Conservation (phyloP, 2,797 vertebrate genomes). For the Mastacembelus armatus region DNA sequence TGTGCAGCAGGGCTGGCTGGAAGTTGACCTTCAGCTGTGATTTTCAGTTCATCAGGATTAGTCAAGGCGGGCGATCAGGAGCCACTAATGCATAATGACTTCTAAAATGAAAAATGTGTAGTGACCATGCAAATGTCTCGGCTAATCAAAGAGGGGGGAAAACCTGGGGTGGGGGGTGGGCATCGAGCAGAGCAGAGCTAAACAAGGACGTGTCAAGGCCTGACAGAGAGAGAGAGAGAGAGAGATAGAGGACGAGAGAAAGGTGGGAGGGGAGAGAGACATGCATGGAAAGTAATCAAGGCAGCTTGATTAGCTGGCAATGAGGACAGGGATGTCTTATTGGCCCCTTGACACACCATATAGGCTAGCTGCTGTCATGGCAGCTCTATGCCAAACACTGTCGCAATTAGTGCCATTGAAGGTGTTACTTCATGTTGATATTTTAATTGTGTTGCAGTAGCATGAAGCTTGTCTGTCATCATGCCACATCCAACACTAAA, state of each 20-base stretch:
- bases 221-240: slow-evolving; percentile 83
- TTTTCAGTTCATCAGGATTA: slow-evolving; percentile 99
- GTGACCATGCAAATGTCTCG: slow-evolving; percentile 99
- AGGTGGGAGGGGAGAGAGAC: slow-evolving; percentile 90
- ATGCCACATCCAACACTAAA: background rate
- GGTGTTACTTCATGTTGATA: slow-evolving; percentile 61
- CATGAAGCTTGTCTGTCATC: slow-evolving; percentile 22
- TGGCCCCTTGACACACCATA: slow-evolving; percentile 87
- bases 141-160: slow-evolving; percentile 99
- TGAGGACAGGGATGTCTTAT: slow-evolving; percentile 92
- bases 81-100: slow-evolving; percentile 99
- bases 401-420: slow-evolving; percentile 70
- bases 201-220: slow-evolving; percentile 99
- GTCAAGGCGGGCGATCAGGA: slow-evolving; percentile 99
- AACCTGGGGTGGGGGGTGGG: slow-evolving; percentile 85
- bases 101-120: slow-evolving; percentile 99
- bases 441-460: slow-evolving; percentile 53
- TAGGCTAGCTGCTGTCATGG: slow-evolving; percentile 75
- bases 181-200: slow-evolving; percentile 91
- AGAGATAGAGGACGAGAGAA: too few species aligned
- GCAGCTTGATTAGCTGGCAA: slow-evolving; percentile 94
- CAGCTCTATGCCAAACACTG: slow-evolving; percentile 62
- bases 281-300: slow-evolving; percentile 99
- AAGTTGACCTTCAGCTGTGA: slow-evolving; percentile 99
- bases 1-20: slow-evolving; percentile 93